Evolutionary conservation across 2,113 vertebrate genomes (phyloP), one percentile per base, ranked within the genome.

Genomic region (Hyperopisus bebe): DNA sequence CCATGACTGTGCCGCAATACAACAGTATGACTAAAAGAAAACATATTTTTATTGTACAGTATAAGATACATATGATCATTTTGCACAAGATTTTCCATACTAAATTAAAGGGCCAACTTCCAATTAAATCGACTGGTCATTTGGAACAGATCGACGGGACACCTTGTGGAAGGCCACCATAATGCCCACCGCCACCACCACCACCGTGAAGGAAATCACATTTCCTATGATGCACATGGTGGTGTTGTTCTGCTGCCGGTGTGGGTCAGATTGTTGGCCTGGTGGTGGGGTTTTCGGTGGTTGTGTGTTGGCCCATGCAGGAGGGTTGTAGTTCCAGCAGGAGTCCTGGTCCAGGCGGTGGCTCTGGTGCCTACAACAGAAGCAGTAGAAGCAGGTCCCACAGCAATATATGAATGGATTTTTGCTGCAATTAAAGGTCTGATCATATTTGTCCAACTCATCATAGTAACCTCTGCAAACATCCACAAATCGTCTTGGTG

Each of bases 361-460:
- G 93, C 96, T 94, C 89, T 95, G 96, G 93, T 97, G 96, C 90
- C 97, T 96, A 90, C 97, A 98, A 97, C 97, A 98, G 95, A 98
- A 98, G 80, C 97, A 97, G 93, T 97, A 98, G 91, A 97, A 96
- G 92, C 97, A 98, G 39, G 97, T 98, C 27, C 97, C 97, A 42
- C 97, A 98, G 95, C 97, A 98, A 96, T 97, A 97, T 90, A 97
- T 96, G 95, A 96, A 98, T 91, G 96, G 96, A 91, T 93, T 96
- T 3, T 96, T 95, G 92, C 96, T 97, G 93, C 97, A 98, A 94
- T 97, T 97, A 95, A 98, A 98, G 27, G 97, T 96, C 82, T 92
- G 94, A 93, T 98, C 97, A 0, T 96, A 98, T 92, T 98, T 97
- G 31, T 97, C 97, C 97, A 98, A 98, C 17, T 98, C 97, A 1